Conservation (phyloP, 2,113 vertebrate species). For the Campylomormyrus numenius region DNA sequence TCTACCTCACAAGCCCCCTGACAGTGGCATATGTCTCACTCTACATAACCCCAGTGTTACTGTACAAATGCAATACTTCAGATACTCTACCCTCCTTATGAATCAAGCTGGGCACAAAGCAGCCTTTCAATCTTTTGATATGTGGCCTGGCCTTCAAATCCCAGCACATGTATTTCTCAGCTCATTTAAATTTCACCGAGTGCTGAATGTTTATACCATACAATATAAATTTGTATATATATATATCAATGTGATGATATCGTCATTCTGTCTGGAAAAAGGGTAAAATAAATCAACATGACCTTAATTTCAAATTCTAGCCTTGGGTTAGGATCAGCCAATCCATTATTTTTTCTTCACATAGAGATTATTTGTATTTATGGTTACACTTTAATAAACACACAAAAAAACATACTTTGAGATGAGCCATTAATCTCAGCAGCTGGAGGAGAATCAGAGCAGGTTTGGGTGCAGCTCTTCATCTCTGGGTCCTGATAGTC, state of each 20-base stretch:
- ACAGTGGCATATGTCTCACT: slow-evolving; percentile 35
- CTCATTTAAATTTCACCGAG: not conserved
- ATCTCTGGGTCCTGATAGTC: slow-evolving; percentile 40
- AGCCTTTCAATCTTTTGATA: slow-evolving; percentile 22
- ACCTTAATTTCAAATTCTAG: not conserved
- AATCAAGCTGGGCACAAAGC: slow-evolving; percentile 27
- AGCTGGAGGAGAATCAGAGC: not conserved
- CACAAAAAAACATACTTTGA: slow-evolving; percentile 46
- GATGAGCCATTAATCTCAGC: slow-evolving; percentile 35
- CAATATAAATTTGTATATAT: not conserved
- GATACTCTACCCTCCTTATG: slow-evolving; percentile 45
- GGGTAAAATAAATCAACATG: not conserved
- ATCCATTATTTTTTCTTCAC: not conserved
- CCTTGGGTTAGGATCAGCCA: not conserved
- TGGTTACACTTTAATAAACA: not conserved
- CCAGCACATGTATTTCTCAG: not conserved
- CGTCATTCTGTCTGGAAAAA: not conserved
- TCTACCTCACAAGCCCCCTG: slow-evolving; percentile 30
- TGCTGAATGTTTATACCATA: not conserved
- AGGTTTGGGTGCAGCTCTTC: not conserved
- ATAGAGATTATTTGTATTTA: not conserved
- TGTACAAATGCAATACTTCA: slow-evolving; percentile 33
- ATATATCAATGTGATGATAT: not conserved
- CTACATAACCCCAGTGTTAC: slow-evolving; percentile 10
- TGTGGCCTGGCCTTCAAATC: not conserved